Evolutionary conservation across 2,113 vertebrate species (phyloP).

Genomic region (Collichthys lucidus): DNA sequence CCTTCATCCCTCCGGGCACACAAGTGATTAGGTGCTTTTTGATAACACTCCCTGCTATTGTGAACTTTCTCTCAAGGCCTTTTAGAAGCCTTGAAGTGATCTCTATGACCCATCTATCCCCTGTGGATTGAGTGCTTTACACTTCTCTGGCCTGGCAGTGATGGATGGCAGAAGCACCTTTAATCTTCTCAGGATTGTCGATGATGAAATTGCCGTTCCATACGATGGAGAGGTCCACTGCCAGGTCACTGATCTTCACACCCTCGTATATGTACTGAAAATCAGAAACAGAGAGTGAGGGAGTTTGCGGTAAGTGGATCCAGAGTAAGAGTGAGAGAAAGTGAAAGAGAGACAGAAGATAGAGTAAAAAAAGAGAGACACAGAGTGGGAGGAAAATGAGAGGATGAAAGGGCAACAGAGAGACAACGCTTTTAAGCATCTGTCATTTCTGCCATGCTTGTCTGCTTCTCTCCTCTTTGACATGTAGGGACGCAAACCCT

Average conservation of each 20-base stretch:
- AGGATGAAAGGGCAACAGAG: constrained; percentile 70
- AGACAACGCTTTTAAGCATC: constrained; percentile 79
- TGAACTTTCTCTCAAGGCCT: constrained; percentile 73
- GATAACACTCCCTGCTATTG: constrained; percentile 63
- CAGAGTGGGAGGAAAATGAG: constrained; percentile 58
- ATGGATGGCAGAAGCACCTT: constrained; percentile 87
- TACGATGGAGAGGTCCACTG: constrained; percentile 94
- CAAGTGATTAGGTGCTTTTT: constrained; percentile 69
- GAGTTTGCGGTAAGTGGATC: constrained; percentile 39
- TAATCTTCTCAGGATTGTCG: constrained; percentile 95
- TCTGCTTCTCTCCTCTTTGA: constrained; percentile 68
- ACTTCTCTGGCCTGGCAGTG: constrained; percentile 69
- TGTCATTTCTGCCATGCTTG: constrained; percentile 77
- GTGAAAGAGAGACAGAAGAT: constrained; percentile 26
- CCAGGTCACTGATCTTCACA: constrained; percentile 93
- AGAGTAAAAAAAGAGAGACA: constrained; percentile 43
- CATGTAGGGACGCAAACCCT: constrained; percentile 62
- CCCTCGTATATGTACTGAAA: constrained; percentile 95
- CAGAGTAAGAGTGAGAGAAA: constrained; percentile 34
- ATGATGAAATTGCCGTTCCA: constrained; percentile 99
- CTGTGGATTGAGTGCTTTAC: constrained; percentile 74
- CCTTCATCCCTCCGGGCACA: constrained; percentile 12
- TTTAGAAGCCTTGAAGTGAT: constrained; percentile 62
- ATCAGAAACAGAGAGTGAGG: constrained; percentile 61
- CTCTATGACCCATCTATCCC: constrained; percentile 68